These are phyloP conservation scores for Automeris io DNA, from an alignment of 2,888 invertebrate species.

Conservation along the genomic window DNA sequence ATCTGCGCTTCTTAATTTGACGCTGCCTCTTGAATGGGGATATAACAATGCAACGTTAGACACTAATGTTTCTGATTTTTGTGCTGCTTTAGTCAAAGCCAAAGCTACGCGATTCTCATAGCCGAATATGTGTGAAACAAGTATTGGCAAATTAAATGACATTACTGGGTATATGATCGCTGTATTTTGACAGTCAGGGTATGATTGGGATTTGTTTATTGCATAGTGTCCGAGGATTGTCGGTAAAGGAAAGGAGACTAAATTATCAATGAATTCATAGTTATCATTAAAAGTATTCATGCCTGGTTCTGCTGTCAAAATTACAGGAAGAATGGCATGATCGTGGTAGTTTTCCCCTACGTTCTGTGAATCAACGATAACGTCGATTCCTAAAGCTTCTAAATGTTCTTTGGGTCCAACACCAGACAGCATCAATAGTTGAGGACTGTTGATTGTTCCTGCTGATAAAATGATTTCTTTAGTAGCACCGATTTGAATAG, in stretches of 20 bases:
- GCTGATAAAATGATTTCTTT: conserved; percentile 35
- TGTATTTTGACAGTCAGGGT: conserved; percentile 32
- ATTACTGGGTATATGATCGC: conserved; percentile 8
- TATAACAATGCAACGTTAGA: conserved; percentile 10
- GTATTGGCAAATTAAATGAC: conserved; percentile 8
- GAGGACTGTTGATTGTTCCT: conserved; percentile 33
- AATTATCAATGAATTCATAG: conserved; percentile 17
- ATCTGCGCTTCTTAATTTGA: conserved; percentile 66
- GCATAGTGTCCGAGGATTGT: conserved; percentile 19
- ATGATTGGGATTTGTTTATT: conserved; percentile 23
- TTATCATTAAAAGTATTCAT: conserved; percentile 10
- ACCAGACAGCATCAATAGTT: conserved; percentile 36
- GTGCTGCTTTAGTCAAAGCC: conserved; percentile 7
- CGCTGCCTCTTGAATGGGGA: conserved; percentile 15
- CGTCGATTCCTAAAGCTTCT: conserved; percentile 20
- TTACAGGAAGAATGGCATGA: conserved; percentile 23
- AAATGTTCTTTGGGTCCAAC: conserved; percentile 31
- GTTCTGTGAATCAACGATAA: conserved; percentile 22
- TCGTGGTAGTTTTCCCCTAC: conserved; percentile 36
- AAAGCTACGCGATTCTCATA: conserved; percentile 11
- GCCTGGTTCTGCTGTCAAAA: conserved; percentile 19
- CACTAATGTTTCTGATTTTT: conserved; percentile 6
- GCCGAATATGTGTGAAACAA: conserved; percentile 12
- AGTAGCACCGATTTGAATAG: conserved; percentile 15
- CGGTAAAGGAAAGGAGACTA: conserved; percentile 13